Percentiles rank a stretch among this genome's conserved stretches.
Conservation (phyloP, 2,797 vertebrate species). For the Parambassis ranga region DNA sequence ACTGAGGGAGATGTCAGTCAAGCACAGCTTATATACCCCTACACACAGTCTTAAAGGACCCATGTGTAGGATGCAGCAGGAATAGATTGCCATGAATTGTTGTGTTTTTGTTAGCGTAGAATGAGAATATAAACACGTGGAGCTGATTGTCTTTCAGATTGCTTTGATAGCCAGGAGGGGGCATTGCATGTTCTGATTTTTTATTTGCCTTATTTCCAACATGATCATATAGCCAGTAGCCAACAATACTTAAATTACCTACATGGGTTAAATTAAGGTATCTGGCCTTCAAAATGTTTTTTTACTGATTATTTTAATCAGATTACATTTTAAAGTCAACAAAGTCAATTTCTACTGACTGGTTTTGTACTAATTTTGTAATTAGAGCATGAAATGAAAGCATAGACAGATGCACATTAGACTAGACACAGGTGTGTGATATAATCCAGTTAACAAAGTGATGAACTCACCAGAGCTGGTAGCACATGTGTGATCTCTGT, state of each 20-base stretch:
- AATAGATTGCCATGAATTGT: too few species aligned
- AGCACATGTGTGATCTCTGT: background rate
- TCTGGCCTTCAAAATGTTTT: too few species aligned
- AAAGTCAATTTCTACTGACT: background rate
- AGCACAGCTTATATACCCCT: background rate
- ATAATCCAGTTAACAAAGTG: conserved; percentile 40
- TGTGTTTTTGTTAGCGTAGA: too few species aligned
- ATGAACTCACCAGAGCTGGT: conserved; percentile 5
- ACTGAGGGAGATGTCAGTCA: background rate
- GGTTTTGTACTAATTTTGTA: conserved; percentile 24
- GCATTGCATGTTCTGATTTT: too few species aligned
- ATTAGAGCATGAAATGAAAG: conserved; percentile 41
- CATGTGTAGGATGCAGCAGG: too few species aligned
- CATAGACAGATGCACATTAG: conserved; percentile 10
- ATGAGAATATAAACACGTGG: too few species aligned
- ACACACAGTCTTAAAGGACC: background rate
- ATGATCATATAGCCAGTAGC: too few species aligned
- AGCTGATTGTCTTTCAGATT: too few species aligned
- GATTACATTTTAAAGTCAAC: conserved; percentile 1
- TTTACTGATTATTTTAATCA: too few species aligned
- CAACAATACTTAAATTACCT: background rate
- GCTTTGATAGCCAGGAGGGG: too few species aligned
- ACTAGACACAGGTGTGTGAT: conserved; percentile 48
- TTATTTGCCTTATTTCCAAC: too few species aligned
- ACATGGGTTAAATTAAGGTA: background rate